A percentile compares a stretch with the other conserved stretches of the same genome.
These are phyloP conservation scores for Perca fluviatilis DNA, from an alignment of 2,113 vertebrate genomes.

Conservation along the genomic window DNA sequence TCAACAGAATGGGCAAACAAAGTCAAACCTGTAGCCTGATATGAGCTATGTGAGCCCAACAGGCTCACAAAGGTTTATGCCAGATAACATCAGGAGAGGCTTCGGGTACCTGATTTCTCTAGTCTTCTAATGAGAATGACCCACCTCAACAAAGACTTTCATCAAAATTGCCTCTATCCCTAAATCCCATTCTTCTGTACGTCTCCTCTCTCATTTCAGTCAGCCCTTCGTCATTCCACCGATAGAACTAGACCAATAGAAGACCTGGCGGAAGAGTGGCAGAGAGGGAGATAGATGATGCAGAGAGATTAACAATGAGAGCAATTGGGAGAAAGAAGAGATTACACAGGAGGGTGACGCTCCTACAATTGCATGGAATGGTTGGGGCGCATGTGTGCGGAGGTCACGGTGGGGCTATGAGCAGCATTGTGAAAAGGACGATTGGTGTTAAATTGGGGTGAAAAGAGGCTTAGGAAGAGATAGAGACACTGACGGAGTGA, in stretches of 20 bases:
- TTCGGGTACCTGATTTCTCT: slow-evolving; percentile 5
- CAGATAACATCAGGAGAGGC: slow-evolving; percentile 16
- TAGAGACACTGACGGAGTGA: slow-evolving; percentile 56
- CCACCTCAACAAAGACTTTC: slow-evolving; percentile 21
- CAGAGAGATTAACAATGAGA: slow-evolving; percentile 24
- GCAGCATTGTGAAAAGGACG: slow-evolving; percentile 72
- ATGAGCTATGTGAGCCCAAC: not conserved
- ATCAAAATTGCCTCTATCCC: slow-evolving; percentile 20
- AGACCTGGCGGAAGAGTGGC: not conserved
- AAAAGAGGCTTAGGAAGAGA: slow-evolving; percentile 77
- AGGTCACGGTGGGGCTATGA: slow-evolving; percentile 49
- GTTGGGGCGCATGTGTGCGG: slow-evolving; percentile 16
- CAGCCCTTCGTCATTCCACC: not conserved
- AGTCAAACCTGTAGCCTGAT: too few species aligned
- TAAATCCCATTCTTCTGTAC: slow-evolving; percentile 13
- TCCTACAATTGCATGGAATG: slow-evolving; percentile 13
- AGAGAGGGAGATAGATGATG: slow-evolving; percentile 8
- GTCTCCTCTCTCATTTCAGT: slow-evolving; percentile 3
- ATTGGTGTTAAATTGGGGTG: slow-evolving; percentile 84
- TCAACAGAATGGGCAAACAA: too few species aligned
- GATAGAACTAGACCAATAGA: slow-evolving; percentile 24
- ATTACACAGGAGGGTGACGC: slow-evolving; percentile 26
- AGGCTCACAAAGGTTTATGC: not conserved
- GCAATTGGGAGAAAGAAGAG: slow-evolving; percentile 14
- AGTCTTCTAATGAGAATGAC: slow-evolving; percentile 27